Conservation (phyloP, 2,888 invertebrate genomes). For the Cryptus armator region DNA sequence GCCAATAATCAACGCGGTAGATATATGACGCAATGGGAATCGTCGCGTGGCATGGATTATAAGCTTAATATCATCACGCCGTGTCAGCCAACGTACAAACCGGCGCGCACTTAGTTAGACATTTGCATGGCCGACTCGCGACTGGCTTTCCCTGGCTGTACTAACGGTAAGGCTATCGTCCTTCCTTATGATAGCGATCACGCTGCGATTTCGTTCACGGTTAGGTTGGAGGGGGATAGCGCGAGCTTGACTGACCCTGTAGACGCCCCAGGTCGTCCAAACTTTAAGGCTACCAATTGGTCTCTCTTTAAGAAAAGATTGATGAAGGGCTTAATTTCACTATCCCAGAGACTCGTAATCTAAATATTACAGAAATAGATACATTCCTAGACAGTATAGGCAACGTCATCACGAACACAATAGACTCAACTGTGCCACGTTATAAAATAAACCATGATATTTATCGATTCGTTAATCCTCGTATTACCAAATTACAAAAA, state of each 20-base stretch:
- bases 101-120: background rate
- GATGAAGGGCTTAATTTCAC: background rate
- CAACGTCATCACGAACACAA: background rate
- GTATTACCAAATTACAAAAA: too few species aligned
- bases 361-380: background rate
- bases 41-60: background rate
- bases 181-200: background rate
- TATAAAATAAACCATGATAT: too few species aligned
- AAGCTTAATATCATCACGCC: background rate
- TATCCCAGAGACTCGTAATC: constrained; percentile 6
- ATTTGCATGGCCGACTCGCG: constrained; percentile 1
- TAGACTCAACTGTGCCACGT: background rate
- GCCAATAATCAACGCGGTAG: constrained; percentile 1
- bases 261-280: background rate
- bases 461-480: too few species aligned
- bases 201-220: background rate
- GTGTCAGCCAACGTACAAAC: background rate
- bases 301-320: background rate
- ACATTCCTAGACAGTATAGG: too few species aligned
- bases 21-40: constrained; percentile 17
- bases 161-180: background rate
- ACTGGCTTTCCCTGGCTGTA: background rate
- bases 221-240: background rate
- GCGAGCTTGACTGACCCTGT: background rate
- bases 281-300: constrained; percentile 12